Conservation (phyloP, 2,113 vertebrate species). For the Haemorhous mexicanus region DNA sequence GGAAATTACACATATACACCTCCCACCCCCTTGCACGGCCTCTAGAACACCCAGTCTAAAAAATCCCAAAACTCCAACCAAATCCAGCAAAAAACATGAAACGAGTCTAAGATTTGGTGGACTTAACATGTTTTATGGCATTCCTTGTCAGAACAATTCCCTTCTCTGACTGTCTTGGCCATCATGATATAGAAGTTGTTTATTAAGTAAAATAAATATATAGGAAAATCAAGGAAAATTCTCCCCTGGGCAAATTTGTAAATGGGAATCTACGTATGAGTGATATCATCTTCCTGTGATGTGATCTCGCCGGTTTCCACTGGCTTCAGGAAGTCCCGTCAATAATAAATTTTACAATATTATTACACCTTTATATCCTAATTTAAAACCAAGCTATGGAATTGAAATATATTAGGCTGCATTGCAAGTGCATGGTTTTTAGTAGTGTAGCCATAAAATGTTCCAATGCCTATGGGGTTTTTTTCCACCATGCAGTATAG, state of each 20-base stretch:
- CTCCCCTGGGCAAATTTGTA: not conserved
- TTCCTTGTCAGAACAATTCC: not conserved
- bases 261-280: not conserved
- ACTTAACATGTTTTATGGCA: not conserved
- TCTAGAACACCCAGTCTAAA: not conserved
- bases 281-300: not conserved
- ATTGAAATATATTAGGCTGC: not conserved
- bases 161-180: not conserved
- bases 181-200: not conserved
- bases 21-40: fast-evolving
- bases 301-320: not conserved
- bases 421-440: not conserved
- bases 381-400: not conserved
- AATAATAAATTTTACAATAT: not conserved
- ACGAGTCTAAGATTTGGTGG: not conserved
- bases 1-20: not conserved
- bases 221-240: not conserved
- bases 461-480: not conserved
- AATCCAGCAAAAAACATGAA: not conserved
- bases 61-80: not conserved
- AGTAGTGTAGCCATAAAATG: not conserved
- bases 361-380: not conserved
- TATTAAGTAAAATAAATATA: not conserved
- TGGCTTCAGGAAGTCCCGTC: not conserved
- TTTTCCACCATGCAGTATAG: not conserved